phyloP scores from a whole-genome alignment of 2,113 vertebrate genomes.

The Raja brachyura region DNA sequence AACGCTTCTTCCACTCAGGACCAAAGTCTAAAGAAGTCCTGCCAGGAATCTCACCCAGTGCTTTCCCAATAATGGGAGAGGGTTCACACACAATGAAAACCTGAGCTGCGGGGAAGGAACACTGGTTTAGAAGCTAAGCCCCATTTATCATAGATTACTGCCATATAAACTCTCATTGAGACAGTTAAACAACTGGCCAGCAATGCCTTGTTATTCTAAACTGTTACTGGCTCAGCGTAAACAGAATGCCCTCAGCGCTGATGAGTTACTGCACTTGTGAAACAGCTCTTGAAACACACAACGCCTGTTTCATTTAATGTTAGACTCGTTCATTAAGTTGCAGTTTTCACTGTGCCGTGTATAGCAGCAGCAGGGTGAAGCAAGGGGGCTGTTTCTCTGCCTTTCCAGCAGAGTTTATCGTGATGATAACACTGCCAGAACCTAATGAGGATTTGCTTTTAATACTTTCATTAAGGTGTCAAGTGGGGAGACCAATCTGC shows the following conservation, averaged over 20 bases:
- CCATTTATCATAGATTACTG: not conserved
- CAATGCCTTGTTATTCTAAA: not conserved
- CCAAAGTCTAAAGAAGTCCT: not conserved
- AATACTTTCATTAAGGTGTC: not conserved
- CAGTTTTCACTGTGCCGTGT: not conserved
- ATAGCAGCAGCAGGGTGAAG: not conserved
- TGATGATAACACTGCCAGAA: not conserved
- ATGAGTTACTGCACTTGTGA: constrained; percentile 5
- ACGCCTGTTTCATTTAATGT: not conserved
- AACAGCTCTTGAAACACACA: not conserved
- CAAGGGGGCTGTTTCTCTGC: not conserved
- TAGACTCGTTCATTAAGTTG: not conserved
- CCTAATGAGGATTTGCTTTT: not conserved
- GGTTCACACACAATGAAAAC: not conserved
- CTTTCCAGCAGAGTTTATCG: not conserved
- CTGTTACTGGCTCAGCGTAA: not conserved
- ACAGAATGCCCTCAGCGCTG: not conserved
- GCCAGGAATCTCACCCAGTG: not conserved
- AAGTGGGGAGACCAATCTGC: not conserved
- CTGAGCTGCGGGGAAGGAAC: not conserved
- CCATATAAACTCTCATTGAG: not conserved
- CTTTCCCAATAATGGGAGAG: not conserved
- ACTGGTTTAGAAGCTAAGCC: no score
- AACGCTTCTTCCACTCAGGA: not conserved
- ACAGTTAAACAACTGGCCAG: not conserved